Percentiles rank a stretch among this genome's conserved stretches.
Conservation (phyloP, 2,797 vertebrate species). For the Telmatherina bonti region DNA sequence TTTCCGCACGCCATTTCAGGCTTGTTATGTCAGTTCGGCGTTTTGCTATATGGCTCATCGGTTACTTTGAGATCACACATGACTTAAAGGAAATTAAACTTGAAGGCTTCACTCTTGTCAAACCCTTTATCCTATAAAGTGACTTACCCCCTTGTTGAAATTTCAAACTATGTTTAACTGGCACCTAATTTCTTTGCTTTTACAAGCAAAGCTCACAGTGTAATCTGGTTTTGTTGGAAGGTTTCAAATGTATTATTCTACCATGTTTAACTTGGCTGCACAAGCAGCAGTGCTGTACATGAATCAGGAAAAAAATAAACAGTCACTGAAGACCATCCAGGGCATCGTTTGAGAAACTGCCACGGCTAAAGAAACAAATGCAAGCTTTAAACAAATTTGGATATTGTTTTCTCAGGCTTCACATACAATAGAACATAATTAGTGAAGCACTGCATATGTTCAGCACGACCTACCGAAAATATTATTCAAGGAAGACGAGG, state of each 20-base stretch:
- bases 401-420: slow-evolving; percentile 73
- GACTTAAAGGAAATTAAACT: slow-evolving; percentile 16
- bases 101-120: slow-evolving; percentile 17
- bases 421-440: slow-evolving; percentile 60
- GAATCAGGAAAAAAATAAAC: slow-evolving; percentile 67
- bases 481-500: slow-evolving; percentile 63
- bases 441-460: slow-evolving; percentile 57
- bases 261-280: slow-evolving; percentile 76
- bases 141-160: slow-evolving; percentile 21
- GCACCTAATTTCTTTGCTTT: slow-evolving; percentile 60
- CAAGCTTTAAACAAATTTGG: slow-evolving; percentile 65
- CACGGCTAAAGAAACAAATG: slow-evolving; percentile 75
- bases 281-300: slow-evolving; percentile 32
- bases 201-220: slow-evolving; percentile 47
- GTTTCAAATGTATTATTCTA: slow-evolving; percentile 73
- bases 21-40: not conserved
- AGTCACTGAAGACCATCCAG: slow-evolving; percentile 62
- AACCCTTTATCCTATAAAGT: slow-evolving; percentile 6
- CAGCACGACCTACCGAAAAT: slow-evolving; percentile 57
- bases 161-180: slow-evolving; percentile 47
- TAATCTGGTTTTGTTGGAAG: slow-evolving; percentile 66
- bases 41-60: not conserved
- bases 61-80: not conserved
- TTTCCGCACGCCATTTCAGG: slow-evolving; percentile 1
- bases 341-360: slow-evolving; percentile 65